A percentile compares a stretch with the other conserved stretches of the same genome.
Evolutionary conservation across 1,140 invertebrate species (phyloP).

Genomic region (Drosophila sp.): DNA sequence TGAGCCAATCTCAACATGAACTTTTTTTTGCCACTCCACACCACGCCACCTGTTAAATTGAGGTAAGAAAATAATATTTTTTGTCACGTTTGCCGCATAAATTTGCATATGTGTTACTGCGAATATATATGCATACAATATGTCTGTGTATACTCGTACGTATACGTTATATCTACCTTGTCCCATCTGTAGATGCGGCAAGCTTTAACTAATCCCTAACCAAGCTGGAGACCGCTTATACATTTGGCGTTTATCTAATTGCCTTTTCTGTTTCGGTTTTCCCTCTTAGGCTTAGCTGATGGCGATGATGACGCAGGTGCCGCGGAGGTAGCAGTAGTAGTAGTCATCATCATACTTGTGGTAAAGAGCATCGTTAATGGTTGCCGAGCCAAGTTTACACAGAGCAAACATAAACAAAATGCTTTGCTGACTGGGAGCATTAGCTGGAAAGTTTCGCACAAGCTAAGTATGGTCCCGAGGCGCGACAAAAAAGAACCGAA

Average conservation of each 20-base stretch:
- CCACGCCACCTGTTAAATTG: background rate
- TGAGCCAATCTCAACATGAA: conserved; percentile 1
- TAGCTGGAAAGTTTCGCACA: conserved; percentile 1
- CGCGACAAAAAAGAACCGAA: conserved; percentile 5
- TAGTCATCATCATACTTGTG: conserved; percentile 5
- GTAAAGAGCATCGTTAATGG: conserved; percentile 23
- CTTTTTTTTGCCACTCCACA: background rate
- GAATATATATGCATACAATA: background rate
- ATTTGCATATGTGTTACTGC: conserved; percentile 15
- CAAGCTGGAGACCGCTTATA: conserved; percentile 6
- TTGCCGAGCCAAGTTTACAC: conserved; percentile 9
- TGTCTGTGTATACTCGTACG: background rate
- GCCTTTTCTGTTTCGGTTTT: conserved; percentile 7
- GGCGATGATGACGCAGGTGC: conserved; percentile 12
- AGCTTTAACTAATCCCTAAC: conserved; percentile 13
- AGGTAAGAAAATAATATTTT: background rate
- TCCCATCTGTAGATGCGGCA: conserved; percentile 15
- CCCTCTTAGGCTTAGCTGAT: conserved; percentile 8
- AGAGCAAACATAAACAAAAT: conserved; percentile 19
- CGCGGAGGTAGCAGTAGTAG: background rate
- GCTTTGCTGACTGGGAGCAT: background rate
- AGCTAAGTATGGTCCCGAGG: conserved; percentile 14
- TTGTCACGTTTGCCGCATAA: conserved; percentile 16
- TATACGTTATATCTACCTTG: conserved; percentile 4
- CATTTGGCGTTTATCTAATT: conserved; percentile 10